Percentiles rank a stretch among this genome's conserved stretches.
phyloP scores from a whole-genome alignment of 2,797 vertebrate genomes.

The Sardinella longiceps region DNA sequence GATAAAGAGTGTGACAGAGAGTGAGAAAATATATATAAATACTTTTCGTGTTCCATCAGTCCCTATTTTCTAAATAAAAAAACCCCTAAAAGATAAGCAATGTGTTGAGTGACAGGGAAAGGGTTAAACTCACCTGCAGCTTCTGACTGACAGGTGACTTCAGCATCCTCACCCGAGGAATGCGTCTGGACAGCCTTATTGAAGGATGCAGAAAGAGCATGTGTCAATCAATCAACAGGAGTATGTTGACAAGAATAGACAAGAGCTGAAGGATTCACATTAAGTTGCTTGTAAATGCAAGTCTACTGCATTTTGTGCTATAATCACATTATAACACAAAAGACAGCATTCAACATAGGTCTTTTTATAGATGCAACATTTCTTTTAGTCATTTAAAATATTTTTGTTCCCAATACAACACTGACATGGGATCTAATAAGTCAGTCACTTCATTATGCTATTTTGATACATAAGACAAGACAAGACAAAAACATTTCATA shows the following conservation, averaged over 20 bases:
- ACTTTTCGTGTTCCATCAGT: background rate
- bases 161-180: slow-evolving; percentile 55
- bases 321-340: background rate
- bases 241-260: background rate
- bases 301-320: background rate
- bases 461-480: background rate
- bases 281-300: background rate
- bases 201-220: slow-evolving; percentile 49
- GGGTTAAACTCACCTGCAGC: slow-evolving; percentile 63
- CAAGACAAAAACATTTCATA: background rate
- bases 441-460: background rate
- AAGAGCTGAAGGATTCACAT: background rate
- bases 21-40: background rate
- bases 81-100: background rate
- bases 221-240: background rate
- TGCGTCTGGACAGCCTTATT: slow-evolving; percentile 72
- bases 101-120: background rate
- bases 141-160: slow-evolving; percentile 57
- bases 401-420: background rate
- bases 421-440: background rate
- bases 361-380: background rate
- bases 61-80: background rate
- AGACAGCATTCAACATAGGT: background rate
- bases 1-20: too few species aligned
- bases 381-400: background rate